Percentiles rank a stretch among this genome's conserved stretches.
Conservation (phyloP, 2,113 vertebrate genomes). For the Ptilorrhoa leucosticta region DNA sequence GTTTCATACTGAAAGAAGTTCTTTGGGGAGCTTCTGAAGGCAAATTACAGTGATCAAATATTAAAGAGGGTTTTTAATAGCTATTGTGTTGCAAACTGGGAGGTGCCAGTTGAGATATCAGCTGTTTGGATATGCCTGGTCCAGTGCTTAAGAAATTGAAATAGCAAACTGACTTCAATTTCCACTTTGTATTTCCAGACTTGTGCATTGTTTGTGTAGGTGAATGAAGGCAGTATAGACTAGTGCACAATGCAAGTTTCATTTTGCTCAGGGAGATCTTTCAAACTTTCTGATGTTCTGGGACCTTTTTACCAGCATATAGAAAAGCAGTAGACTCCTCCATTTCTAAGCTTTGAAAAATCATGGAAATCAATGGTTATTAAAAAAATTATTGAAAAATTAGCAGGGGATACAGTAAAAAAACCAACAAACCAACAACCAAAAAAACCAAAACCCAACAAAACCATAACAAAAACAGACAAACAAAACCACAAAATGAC, state of each 20-base stretch:
- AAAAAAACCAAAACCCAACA: neutral
- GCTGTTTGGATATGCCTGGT: neutral
- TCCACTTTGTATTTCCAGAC: neutral
- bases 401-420: neutral
- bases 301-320: neutral
- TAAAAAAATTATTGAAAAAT: neutral
- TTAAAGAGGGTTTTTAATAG: neutral
- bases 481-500: neutral
- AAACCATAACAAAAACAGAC: neutral
- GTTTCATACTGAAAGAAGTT: neutral
- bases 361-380: neutral
- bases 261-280: neutral
- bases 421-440: neutral
- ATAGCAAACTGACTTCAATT: neutral
- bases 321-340: neutral
- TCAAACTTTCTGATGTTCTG: neutral
- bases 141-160: neutral
- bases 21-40: neutral
- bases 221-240: neutral
- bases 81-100: neutral
- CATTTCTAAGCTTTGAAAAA: neutral
- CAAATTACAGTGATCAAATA: neutral
- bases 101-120: neutral
- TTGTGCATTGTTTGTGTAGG: neutral
- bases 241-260: neutral